These are phyloP conservation scores for Indicator maculatus DNA, from an alignment of 2,113 vertebrate species.

Conservation along the genomic window DNA sequence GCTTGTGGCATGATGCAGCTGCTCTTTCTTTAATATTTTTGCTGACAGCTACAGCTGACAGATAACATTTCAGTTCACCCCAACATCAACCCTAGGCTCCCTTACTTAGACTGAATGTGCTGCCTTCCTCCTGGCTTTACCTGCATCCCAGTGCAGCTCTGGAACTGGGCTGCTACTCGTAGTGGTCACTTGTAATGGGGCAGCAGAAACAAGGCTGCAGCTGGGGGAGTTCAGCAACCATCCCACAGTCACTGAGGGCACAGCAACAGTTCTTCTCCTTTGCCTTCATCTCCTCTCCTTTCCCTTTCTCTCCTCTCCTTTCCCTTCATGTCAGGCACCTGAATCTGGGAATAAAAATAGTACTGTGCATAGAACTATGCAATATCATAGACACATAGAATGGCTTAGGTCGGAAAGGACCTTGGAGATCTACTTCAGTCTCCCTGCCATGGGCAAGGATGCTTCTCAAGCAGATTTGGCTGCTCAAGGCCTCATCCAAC, in stretches of 20 bases:
- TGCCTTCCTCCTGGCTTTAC: constrained; percentile 7
- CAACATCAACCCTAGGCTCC: constrained; percentile 16
- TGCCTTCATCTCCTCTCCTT: not conserved
- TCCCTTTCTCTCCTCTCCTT: not conserved
- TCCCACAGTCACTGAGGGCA: fast-evolving
- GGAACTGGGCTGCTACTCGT: not conserved
- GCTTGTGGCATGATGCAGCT: constrained; percentile 74
- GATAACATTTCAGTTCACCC: constrained; percentile 63
- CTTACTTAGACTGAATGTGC: not conserved
- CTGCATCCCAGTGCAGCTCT: not conserved
- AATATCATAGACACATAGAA: not conserved
- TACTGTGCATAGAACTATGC: not conserved
- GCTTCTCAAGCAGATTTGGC: too few relatives aligned
- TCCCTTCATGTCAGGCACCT: not conserved
- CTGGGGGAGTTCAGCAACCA: not conserved
- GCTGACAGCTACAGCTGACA: constrained; percentile 85
- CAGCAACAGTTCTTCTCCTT: not conserved
- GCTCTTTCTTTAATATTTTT: constrained; percentile 71
- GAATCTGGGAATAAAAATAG: not conserved
- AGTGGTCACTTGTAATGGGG: not conserved
- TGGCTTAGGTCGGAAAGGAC: too few relatives aligned
- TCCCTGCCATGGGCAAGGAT: too few relatives aligned
- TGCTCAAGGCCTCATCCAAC: too few relatives aligned
- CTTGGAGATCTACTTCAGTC: too few relatives aligned
- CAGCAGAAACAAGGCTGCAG: not conserved